A percentile compares a stretch with the other conserved stretches of the same genome.
Evolutionary conservation across 2,797 vertebrate species (phyloP).

Genomic region (Coregonus sp.): DNA sequence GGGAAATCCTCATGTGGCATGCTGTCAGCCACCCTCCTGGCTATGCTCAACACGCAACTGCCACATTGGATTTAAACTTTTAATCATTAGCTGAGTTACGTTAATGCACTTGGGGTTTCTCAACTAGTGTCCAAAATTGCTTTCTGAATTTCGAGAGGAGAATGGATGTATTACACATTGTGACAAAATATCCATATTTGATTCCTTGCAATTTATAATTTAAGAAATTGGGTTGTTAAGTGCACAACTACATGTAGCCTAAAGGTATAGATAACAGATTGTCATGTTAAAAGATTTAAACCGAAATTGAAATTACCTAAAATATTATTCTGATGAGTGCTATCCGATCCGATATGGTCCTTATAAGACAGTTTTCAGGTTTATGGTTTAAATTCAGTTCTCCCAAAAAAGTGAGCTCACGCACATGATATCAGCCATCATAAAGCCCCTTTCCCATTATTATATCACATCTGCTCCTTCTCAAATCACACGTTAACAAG

Average conservation of each 20-base stretch:
- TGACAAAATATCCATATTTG: conserved; percentile 40
- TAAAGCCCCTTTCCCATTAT: conserved; percentile 27
- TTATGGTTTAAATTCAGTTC: conserved; percentile 1
- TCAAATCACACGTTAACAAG: conserved; percentile 52
- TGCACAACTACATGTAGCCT: background rate
- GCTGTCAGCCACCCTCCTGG: conserved; percentile 4
- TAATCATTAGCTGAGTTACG: conserved; percentile 6
- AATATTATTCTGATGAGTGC: background rate
- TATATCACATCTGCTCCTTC: conserved; percentile 48
- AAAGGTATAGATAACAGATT: no score
- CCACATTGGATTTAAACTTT: background rate
- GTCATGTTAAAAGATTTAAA: background rate
- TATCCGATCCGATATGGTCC: no score
- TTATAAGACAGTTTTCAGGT: no score
- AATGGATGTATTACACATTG: conserved; percentile 39
- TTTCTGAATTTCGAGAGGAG: conserved; percentile 12
- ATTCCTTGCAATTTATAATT: conserved; percentile 8
- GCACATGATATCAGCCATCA: conserved; percentile 34
- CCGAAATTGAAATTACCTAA: background rate
- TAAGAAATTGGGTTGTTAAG: no score
- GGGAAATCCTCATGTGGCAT: conserved; percentile 34
- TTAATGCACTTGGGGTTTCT: conserved; percentile 28
- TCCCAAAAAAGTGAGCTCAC: background rate
- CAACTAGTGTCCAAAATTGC: background rate
- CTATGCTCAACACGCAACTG: background rate